Conservation (phyloP, 2,113 vertebrate species). For the Eleginops maclovinus region DNA sequence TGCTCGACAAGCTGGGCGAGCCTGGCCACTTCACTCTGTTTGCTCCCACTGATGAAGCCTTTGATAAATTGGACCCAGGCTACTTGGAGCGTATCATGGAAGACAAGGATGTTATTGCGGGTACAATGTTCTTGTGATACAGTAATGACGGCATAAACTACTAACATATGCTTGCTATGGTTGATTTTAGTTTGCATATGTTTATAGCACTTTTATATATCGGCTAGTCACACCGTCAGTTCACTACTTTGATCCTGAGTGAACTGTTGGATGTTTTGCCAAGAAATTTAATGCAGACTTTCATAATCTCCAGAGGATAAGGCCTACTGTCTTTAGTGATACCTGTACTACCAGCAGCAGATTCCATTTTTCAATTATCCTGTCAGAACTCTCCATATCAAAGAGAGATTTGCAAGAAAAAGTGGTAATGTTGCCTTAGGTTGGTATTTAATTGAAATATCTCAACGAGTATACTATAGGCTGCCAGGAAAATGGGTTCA, state of each 20-base stretch:
- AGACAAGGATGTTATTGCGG: constrained; percentile 89
- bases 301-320: neutral
- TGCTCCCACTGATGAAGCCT: constrained; percentile 93
- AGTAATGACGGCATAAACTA: neutral
- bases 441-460: neutral
- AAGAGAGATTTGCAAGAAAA: too few relatives aligned
- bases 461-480: neutral
- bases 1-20: constrained; percentile 86
- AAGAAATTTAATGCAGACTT: neutral
- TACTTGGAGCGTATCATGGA: constrained; percentile 88
- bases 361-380: neutral
- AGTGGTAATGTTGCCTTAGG: neutral
- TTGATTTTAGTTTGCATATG: neutral
- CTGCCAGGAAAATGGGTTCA: neutral
- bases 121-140: constrained; percentile 72
- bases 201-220: neutral
- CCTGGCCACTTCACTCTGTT: constrained; percentile 94
- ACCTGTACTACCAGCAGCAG: too few relatives aligned
- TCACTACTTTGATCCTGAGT: neutral
- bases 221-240: neutral
- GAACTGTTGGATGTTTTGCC: neutral
- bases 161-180: neutral
- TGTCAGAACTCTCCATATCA: neutral
- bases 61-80: constrained; percentile 85
- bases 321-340: neutral